These are phyloP conservation scores for Zalophus californianus DNA, from an alignment of 2,797 vertebrate genomes.

Conservation along the genomic window DNA sequence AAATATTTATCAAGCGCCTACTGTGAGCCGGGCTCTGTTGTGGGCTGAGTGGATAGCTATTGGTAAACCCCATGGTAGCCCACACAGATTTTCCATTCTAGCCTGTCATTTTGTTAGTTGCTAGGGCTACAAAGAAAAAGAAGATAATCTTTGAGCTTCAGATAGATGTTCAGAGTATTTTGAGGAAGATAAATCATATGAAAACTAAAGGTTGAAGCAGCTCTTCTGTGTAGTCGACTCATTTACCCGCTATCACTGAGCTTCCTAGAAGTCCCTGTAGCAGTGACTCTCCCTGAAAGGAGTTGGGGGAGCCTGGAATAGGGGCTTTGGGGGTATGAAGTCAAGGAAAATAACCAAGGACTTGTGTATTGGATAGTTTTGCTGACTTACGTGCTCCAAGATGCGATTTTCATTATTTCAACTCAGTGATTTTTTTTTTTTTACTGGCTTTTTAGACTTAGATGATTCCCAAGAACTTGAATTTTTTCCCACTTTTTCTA, in stretches of 20 bases:
- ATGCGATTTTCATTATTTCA: not conserved
- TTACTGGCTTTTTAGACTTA: not conserved
- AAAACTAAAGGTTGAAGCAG: not conserved
- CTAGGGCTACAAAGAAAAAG: not conserved
- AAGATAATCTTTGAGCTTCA: not conserved
- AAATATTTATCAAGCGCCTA: not conserved
- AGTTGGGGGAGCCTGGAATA: not conserved
- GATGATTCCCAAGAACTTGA: not conserved
- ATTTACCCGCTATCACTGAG: not conserved
- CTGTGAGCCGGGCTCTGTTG: not conserved
- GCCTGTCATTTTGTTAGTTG: not conserved
- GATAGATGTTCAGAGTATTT: not conserved
- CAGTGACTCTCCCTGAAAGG: not conserved
- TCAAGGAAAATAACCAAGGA: not conserved
- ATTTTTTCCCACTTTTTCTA: not conserved
- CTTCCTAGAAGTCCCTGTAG: not conserved
- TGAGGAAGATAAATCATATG: not conserved
- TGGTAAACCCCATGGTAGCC: not conserved
- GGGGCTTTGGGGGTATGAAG: accelerated
- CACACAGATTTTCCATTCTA: not conserved
- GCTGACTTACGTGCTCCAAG: not conserved
- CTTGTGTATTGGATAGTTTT: not conserved
- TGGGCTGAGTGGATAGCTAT: not conserved
- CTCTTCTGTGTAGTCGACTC: not conserved
- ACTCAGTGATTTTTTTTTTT: conserved; percentile 32